A percentile compares a stretch with the other conserved stretches of the same genome.
These are phyloP conservation scores for Chymomyza amoena DNA, from an alignment of 2,888 invertebrate species.

Conservation along the genomic window DNA sequence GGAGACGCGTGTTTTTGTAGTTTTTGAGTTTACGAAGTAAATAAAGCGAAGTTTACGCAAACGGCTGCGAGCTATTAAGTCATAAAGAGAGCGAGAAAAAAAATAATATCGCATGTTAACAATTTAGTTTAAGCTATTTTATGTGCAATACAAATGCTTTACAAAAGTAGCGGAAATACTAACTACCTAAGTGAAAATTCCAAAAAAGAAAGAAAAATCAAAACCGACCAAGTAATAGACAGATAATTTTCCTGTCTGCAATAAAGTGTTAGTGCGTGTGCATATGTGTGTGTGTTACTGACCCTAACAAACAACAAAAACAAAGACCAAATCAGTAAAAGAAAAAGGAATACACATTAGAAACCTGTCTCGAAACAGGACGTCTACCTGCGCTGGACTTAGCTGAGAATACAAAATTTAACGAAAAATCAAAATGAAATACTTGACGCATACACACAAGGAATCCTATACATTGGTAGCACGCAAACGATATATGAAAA, in stretches of 20 bases:
- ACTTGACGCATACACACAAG: conserved; percentile 74
- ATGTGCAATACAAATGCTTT: conserved; percentile 51
- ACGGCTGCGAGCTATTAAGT: neutral
- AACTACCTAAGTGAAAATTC: conserved; percentile 32
- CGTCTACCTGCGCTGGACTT: conserved; percentile 15
- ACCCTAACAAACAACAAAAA: conserved; percentile 57
- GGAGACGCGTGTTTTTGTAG: neutral
- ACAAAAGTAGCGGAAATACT: conserved; percentile 25
- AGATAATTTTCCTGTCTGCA: neutral
- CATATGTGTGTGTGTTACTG: conserved; percentile 32
- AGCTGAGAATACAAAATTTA: conserved; percentile 21
- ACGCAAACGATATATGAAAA: conserved; percentile 78
- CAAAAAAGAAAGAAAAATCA: neutral
- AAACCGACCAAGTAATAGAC: neutral
- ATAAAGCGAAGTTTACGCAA: conserved; percentile 10
- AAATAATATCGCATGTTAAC: neutral
- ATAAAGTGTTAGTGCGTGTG: neutral
- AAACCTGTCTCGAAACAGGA: conserved; percentile 4
- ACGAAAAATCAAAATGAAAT: conserved; percentile 72
- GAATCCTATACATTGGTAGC: conserved; percentile 78
- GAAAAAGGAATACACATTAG: conserved; percentile 11
- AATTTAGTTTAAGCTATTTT: neutral
- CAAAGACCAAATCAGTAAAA: conserved; percentile 21
- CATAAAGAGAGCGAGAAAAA: conserved; percentile 2
- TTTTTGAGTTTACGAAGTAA: neutral